phyloP scores from a whole-genome alignment of 2,888 invertebrate genomes.

The Eupithecia exiguata region DNA sequence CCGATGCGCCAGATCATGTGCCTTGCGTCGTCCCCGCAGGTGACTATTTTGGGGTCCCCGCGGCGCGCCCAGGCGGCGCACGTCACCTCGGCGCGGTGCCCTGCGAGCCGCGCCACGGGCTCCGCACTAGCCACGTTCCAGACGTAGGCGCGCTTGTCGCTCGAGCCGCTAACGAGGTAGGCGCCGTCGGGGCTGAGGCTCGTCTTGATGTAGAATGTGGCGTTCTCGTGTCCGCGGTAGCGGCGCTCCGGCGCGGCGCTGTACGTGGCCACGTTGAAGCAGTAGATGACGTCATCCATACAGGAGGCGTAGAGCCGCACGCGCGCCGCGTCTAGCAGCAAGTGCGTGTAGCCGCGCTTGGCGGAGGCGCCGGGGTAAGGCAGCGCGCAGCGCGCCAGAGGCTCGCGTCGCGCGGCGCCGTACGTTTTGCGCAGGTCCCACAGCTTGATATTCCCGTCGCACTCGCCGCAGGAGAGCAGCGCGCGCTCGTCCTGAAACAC shows the following conservation, averaged over 20 bases:
- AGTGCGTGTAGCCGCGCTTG: conserved; percentile 89
- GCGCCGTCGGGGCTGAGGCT: conserved; percentile 91
- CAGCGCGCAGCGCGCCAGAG: conserved; percentile 88
- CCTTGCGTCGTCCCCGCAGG: conserved; percentile 92
- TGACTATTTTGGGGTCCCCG: conserved; percentile 86
- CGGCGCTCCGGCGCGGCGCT: conserved; percentile 85
- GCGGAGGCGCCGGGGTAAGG: conserved; percentile 89
- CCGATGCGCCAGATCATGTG: conserved; percentile 91
- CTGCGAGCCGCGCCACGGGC: conserved; percentile 88
- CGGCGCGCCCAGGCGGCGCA: conserved; percentile 91
- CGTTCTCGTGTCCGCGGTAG: conserved; percentile 89
- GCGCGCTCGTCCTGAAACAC: conserved; percentile 91
- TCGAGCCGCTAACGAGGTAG: conserved; percentile 94
- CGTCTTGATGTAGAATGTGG: conserved; percentile 93
- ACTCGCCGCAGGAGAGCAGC: conserved; percentile 93
- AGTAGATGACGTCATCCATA: conserved; percentile 93
- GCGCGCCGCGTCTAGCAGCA: conserved; percentile 88
- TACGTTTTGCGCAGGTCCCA: conserved; percentile 95
- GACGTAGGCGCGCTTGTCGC: conserved; percentile 93
- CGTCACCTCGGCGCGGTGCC: conserved; percentile 94
- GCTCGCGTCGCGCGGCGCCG: conserved; percentile 86
- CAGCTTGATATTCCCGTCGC: conserved; percentile 93
- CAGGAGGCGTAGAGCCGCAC: conserved; percentile 92
- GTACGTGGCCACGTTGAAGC: conserved; percentile 90
- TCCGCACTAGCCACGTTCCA: conserved; percentile 88